Evolutionary conservation across 2,797 vertebrate genomes (phyloP).

Genomic region (Sebastes glaucus): DNA sequence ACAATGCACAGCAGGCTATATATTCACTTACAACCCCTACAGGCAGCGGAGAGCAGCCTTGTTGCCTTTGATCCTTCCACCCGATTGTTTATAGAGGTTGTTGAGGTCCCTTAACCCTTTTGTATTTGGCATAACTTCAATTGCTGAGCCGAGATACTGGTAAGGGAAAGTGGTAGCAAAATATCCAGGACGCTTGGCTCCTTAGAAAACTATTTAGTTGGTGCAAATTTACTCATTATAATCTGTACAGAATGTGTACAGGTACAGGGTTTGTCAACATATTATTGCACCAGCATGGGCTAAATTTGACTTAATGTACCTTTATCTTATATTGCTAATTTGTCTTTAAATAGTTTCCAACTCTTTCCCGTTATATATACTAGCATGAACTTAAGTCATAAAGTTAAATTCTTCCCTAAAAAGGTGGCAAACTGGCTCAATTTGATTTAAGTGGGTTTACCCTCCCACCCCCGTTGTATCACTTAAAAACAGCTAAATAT

Average conservation of each 20-base stretch:
- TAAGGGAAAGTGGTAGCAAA: slow-evolving; percentile 12
- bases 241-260: neutral
- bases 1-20: slow-evolving; percentile 82
- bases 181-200: neutral
- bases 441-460: neutral
- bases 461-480: neutral
- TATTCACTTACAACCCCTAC: slow-evolving; percentile 81
- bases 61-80: slow-evolving; percentile 78
- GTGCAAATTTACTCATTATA: neutral
- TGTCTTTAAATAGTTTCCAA: neutral
- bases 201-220: neutral
- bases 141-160: slow-evolving; percentile 52
- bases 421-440: neutral
- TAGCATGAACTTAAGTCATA: neutral
- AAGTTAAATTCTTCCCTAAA: neutral
- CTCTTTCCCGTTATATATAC: neutral
- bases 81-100: slow-evolving; percentile 75
- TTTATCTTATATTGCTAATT: neutral
- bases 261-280: neutral
- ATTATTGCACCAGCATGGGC: neutral
- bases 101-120: slow-evolving; percentile 64
- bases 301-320: neutral
- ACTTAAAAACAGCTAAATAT: neutral
- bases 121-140: slow-evolving; percentile 45
- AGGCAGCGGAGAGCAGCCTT: slow-evolving; percentile 71